Evolutionary conservation across 2,888 invertebrate species (phyloP), one percentile per base, ranked within the genome.

Genomic region (Diaphora mendica): DNA sequence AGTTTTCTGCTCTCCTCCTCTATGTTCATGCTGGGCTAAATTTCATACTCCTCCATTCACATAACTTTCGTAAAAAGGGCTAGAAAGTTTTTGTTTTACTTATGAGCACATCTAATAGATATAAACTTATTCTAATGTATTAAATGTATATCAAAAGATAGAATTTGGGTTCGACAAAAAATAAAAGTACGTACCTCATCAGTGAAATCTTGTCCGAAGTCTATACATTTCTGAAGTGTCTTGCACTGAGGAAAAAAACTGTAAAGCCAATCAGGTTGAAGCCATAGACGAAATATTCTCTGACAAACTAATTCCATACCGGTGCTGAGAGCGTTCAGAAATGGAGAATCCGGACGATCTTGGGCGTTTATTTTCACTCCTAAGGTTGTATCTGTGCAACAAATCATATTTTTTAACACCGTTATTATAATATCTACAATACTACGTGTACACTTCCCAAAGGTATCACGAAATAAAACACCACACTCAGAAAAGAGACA

Each of bases 141-240:
- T 15, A 15, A 48, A 20, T 39, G 35, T 39, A 3, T 39, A 3
- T 39, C 17, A 39, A 39, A 39, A 39, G 7, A 39, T 39, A 39
- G 35, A 39, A 39, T 3, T 39, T 39, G 35, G 35, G 35, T 11
- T 9, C n/a, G 13, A 9, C 15, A 23, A 42, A 26, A 64, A 70
- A 23, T 51, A 7, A 4, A 23, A 51, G 26, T 55, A 79, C 82
- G 86, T 85, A 96, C 96, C 79, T 93, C 84, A 79, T 96, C 91
- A 26, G 94, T 97, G 83, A 97, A 97, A 7, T 86, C 87, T 80
- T 97, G 97, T 82, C 97, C 91, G 26, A 95, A 89, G 66, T 94
- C 88, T 9, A 97, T 77, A 80, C 94, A 94, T 51, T 93, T 87
- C 48, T 96, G 88, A 79, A 97, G 96, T 70, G 95, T 92, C 70